A percentile compares a stretch with the other conserved stretches of the same genome.
Conservation (phyloP, 2,797 vertebrate genomes). For the Caiman crocodilus region DNA sequence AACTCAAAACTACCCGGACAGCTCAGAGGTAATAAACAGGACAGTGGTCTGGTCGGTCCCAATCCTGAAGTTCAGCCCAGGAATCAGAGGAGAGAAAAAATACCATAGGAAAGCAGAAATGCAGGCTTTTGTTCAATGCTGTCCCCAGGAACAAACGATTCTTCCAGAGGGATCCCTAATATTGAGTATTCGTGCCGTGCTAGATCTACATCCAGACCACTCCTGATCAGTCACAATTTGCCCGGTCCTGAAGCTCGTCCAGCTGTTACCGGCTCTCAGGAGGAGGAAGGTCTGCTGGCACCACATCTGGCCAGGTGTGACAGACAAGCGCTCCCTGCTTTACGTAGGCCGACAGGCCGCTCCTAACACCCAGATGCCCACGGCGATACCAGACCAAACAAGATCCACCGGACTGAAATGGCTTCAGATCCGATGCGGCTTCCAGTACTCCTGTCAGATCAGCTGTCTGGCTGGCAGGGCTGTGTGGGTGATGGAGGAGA, state of each 20-base stretch:
- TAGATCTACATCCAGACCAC: not conserved
- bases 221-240: not conserved
- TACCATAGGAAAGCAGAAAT: not conserved
- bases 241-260: not conserved
- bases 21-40: not conserved
- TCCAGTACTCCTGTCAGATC: not conserved
- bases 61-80: not conserved
- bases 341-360: not conserved
- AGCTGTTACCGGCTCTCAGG: not conserved
- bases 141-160: not conserved
- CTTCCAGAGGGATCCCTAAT: not conserved
- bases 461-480: not conserved
- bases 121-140: not conserved
- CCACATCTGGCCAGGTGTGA: not conserved
- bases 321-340: not conserved
- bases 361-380: not conserved
- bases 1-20: not conserved
- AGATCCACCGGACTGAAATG: not conserved
- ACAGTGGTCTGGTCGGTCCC: not conserved
- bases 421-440: not conserved
- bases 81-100: not conserved
- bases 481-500: not conserved
- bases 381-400: not conserved
- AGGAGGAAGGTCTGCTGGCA: not conserved
- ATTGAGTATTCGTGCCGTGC: not conserved